Evolutionary conservation across 1,140 invertebrate genomes (phyloP), one percentile per base, ranked within the genome.

Genomic region (Rhagoletis pomonella): DNA sequence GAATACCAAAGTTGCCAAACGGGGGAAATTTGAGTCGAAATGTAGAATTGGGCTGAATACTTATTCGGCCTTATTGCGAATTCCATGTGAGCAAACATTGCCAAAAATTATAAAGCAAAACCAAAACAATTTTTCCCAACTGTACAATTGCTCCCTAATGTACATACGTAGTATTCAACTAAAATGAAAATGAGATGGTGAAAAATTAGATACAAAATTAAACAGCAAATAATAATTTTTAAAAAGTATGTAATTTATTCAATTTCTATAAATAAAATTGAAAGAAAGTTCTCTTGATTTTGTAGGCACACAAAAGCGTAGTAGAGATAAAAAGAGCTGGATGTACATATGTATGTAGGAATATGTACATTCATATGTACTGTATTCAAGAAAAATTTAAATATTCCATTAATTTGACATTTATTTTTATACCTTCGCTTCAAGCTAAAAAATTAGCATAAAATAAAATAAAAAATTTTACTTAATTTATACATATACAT

Each of bases 391-490:
- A 73, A 73, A 55, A 73, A 73, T 67, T 81, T 55, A 55, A 55
- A 29, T 81, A 81, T n/a, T 81, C 55, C 73, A 81, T 81, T 77
- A 47, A 77, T 81, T 81, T 55, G 50, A 55, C 50, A 29, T 29
- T 29, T 29, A 29, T 29, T 44, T 77, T 77, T 29, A 77, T 77
- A 50, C 42, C 17, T 77, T 77, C 14, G 73, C 73, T 81, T 81
- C 17, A 81, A 81, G 73, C 73, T 81, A 81, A 81, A 81, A 81
- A 81, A 81, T 6, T 81, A 55, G 73, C 73, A 85, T 85, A 85
- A 39, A 85, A 85, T 85, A 62, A 85, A 42, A 60, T 17, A 60
- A 12, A 85, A 39, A 60, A 85, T 14, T 17, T 60, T 62, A 60
- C 55, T 44, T 85, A 62, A 85, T 10, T 6, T 7, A n/a, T 85